Conservation (phyloP, 2,113 vertebrate genomes). For the Xiphophorus hellerii region DNA sequence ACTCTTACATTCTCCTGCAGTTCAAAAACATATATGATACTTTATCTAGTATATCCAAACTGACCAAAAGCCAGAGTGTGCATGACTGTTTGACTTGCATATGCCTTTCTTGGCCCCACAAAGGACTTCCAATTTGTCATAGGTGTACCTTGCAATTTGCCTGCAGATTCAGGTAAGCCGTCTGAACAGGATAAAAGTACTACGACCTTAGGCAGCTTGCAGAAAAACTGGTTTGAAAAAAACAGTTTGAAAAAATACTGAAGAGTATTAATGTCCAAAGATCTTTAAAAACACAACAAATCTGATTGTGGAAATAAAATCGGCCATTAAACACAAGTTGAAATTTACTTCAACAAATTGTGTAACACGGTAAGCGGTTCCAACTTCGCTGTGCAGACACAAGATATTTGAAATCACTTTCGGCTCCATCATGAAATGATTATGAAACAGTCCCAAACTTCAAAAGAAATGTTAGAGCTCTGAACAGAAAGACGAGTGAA, state of each 20-base stretch:
- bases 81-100: not conserved
- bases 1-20: not conserved
- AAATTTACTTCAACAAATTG: constrained; percentile 54
- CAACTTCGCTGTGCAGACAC: constrained; percentile 27
- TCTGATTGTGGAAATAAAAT: constrained; percentile 62
- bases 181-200: not conserved
- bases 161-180: too few relatives aligned
- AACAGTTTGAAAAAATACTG: not conserved
- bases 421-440: constrained; percentile 63
- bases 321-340: constrained; percentile 51
- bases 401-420: constrained; percentile 64
- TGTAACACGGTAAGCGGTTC: constrained; percentile 58
- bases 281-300: constrained; percentile 50
- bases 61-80: not conserved
- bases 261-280: constrained; percentile 44
- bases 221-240: not conserved
- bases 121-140: not conserved
- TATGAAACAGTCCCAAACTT: constrained; percentile 45
- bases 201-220: too few relatives aligned
- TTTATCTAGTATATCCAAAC: not conserved
- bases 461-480: constrained; percentile 31
- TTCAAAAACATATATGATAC: not conserved
- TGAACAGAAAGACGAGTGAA: constrained; percentile 29
- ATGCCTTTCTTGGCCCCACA: not conserved
- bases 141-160: not conserved